Evolutionary conservation across 2,797 vertebrate genomes (phyloP), one percentile per base, ranked within the genome.

Genomic region (Cetoscarus ocellatus): DNA sequence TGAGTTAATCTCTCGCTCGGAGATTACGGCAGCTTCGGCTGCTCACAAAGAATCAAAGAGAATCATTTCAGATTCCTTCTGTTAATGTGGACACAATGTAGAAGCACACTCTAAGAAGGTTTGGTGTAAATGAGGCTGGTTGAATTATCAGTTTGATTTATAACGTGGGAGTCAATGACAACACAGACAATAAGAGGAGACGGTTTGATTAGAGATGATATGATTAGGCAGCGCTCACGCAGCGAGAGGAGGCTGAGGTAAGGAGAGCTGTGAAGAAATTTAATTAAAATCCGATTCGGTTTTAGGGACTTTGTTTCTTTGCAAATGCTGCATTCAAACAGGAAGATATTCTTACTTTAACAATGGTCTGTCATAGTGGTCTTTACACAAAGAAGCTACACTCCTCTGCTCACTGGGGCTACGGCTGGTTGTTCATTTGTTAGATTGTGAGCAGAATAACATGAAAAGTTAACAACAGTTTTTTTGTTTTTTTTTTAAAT

Each of bases 171-270:
- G 51, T 66, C 45, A n/a, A 3, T 70, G 70, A 73, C 58, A 64
- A 56, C 10, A 5, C 0, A 3, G 61, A 83, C 78, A 81, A 76
- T 74, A 48, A 59, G 27, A 73, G 14, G 58, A 10, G 48, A 74
- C 70, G 12, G 57, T 48, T 42, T 73, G 73, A 85, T 75, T 65
- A 74, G 55, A 73, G 51, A 71, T 71, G 40, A 61, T 62, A 19
- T 42, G 49, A 71, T 70, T 51, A 60, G 62, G 42, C 54, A 27
- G 79, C 67, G 56, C 49, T 66, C 12, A 13, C 7, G 11, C 36
- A 67, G 47, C 11, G 18, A 52, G 68, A 57, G 18, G 40, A 62
- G 51, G 18, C 61, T n/a, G 38, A 39, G 1, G 1, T 57, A 64
- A 44, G 73, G 65, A 47, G 15, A 48, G 10, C 45, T 8, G 3